A percentile compares a stretch with the other conserved stretches of the same genome.
Conservation (phyloP, 2,797 vertebrate genomes). For the Enteromius trimaculatus region DNA sequence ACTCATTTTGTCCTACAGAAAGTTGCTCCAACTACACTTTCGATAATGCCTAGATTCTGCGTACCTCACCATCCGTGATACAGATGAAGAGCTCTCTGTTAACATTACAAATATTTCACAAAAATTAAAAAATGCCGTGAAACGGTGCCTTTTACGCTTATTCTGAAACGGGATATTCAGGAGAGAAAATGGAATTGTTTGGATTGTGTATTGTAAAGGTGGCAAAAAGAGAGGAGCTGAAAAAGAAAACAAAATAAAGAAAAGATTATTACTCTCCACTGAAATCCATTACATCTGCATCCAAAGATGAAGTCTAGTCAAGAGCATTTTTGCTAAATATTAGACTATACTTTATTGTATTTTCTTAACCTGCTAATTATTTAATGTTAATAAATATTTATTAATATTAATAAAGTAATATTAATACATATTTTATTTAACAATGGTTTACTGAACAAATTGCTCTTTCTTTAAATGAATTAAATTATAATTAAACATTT, state of each 20-base stretch:
- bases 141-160: neutral
- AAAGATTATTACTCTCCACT: too few species aligned
- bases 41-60: conserved; percentile 36
- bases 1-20: conserved; percentile 41
- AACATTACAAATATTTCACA: neutral
- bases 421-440: too few species aligned
- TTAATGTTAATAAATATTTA: too few species aligned
- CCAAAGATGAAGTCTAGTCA: too few species aligned
- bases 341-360: too few species aligned
- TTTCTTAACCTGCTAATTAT: too few species aligned
- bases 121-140: neutral
- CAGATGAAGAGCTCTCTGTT: conserved; percentile 1
- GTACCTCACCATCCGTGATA: conserved; percentile 32
- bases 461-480: too few species aligned
- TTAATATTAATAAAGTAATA: too few species aligned
- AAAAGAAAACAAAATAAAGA: neutral
- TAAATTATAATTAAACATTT: too few species aligned
- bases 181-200: neutral
- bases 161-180: neutral
- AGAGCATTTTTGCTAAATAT: too few species aligned
- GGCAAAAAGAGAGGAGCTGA: neutral
- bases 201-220: neutral
- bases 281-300: too few species aligned
- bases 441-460: too few species aligned
- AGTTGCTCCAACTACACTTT: conserved; percentile 49